Percentiles rank a stretch among this genome's conserved stretches.
These are phyloP conservation scores for Hylia prasina DNA, from an alignment of 2,113 vertebrate genomes.

Conservation along the genomic window DNA sequence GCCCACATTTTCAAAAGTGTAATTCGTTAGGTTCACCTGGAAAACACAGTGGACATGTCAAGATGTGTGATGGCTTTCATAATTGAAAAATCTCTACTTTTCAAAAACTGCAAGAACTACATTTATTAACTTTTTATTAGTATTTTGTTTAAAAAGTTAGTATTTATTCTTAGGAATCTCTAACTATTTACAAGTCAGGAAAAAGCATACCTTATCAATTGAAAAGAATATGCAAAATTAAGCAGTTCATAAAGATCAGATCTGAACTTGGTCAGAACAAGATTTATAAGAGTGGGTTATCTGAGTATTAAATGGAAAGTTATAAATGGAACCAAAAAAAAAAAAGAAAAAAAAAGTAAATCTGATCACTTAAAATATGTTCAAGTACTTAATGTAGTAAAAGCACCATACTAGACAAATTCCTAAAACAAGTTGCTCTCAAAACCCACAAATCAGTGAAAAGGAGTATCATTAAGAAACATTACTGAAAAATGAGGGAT, in stretches of 20 bases:
- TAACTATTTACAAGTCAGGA: neutral
- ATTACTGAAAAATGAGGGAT: neutral
- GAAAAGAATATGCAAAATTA: neutral
- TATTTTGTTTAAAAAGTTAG: neutral
- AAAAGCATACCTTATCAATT: neutral
- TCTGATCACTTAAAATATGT: neutral
- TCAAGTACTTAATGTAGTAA: neutral
- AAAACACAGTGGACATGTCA: neutral
- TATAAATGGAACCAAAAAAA: neutral
- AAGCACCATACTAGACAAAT: neutral
- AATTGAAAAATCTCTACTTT: neutral
- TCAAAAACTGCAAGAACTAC: neutral
- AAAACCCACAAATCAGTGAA: neutral
- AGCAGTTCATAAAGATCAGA: neutral
- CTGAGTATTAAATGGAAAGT: neutral
- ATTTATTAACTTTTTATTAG: neutral
- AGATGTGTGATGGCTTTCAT: neutral
- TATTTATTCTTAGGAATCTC: neutral
- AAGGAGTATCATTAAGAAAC: neutral
- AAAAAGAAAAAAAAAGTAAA: neutral
- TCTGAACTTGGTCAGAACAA: neutral
- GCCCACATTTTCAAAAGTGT: conserved; percentile 96
- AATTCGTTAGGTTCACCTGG: conserved; percentile 91
- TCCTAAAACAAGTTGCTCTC: neutral
- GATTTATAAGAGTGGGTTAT: neutral